phyloP scores from a whole-genome alignment of 1,140 invertebrate species.

The Bombus picipes region DNA sequence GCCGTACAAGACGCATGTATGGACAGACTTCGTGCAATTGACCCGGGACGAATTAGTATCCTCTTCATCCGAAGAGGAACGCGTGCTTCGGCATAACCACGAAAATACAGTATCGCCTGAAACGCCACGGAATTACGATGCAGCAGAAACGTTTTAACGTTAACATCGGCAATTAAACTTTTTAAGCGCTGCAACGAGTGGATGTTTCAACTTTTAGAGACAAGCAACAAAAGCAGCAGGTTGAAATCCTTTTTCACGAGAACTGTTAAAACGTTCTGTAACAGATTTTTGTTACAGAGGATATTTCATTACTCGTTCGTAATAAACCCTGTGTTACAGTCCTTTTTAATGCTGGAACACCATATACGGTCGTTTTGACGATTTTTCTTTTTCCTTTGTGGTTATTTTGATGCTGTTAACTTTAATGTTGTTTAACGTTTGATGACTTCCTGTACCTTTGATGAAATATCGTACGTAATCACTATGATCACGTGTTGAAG shows the following conservation, averaged over 20 bases:
- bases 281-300: not conserved
- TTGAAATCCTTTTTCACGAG: not conserved
- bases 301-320: not conserved
- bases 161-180: constrained; percentile 32
- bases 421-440: not conserved
- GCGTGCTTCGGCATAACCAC: not conserved
- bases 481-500: no score
- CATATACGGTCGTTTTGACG: not conserved
- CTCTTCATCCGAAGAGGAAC: not conserved
- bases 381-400: not conserved
- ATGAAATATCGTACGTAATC: no score
- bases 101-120: not conserved
- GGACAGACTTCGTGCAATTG: constrained; percentile 9
- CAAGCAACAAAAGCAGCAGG: not conserved
- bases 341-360: no score
- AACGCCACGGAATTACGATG: not conserved
- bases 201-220: not conserved
- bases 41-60: constrained; percentile 21
- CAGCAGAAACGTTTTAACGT: constrained; percentile 5
- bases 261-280: not conserved
- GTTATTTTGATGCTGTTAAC: no score
- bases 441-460: not conserved
- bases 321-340: not conserved
- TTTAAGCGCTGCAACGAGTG: not conserved
- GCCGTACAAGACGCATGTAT: constrained; percentile 14